These are phyloP conservation scores for Lissonota sp. DNA, from an alignment of 2,888 invertebrate species.

Conservation along the genomic window DNA sequence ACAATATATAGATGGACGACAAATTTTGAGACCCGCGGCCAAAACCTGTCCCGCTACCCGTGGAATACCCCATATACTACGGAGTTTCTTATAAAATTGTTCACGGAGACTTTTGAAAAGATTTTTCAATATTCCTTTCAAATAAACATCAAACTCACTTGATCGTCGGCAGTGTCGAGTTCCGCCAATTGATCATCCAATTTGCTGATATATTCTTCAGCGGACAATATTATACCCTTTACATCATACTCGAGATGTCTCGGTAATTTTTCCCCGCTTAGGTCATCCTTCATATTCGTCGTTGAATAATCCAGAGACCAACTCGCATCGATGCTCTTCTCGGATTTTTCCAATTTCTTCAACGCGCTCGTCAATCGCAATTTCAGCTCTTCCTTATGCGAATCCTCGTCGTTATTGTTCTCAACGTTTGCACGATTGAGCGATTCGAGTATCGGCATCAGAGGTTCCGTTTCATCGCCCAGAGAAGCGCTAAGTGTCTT, in stretches of 20 bases:
- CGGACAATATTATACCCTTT: constrained; percentile 68
- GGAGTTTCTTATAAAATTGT: too few relatives aligned
- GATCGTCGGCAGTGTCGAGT: constrained; percentile 71
- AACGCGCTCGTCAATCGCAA: constrained; percentile 61
- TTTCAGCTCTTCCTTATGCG: constrained; percentile 63
- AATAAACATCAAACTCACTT: constrained; percentile 62
- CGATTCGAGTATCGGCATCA: constrained; percentile 43
- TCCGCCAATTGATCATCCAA: constrained; percentile 71
- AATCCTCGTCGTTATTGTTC: constrained; percentile 47
- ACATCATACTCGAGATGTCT: constrained; percentile 67
- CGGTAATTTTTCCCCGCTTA: constrained; percentile 58
- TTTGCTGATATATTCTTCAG: constrained; percentile 71
- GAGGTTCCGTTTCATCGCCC: constrained; percentile 58
- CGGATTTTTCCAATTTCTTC: constrained; percentile 67
- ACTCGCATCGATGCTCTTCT: constrained; percentile 61
- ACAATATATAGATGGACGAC: too few relatives aligned
- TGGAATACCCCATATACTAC: too few relatives aligned
- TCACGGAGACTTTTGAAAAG: background rate
- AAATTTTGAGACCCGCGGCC: too few relatives aligned
- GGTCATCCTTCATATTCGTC: constrained; percentile 49
- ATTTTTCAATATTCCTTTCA: background rate
- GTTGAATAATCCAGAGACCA: constrained; percentile 56
- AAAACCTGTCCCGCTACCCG: too few relatives aligned
- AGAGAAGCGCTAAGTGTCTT: constrained; percentile 61
- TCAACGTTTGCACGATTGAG: constrained; percentile 17